A percentile compares a stretch with the other conserved stretches of the same genome.
These are phyloP conservation scores for Wasmannia auropunctata DNA, from an alignment of 1,140 invertebrate species.

Conservation along the genomic window DNA sequence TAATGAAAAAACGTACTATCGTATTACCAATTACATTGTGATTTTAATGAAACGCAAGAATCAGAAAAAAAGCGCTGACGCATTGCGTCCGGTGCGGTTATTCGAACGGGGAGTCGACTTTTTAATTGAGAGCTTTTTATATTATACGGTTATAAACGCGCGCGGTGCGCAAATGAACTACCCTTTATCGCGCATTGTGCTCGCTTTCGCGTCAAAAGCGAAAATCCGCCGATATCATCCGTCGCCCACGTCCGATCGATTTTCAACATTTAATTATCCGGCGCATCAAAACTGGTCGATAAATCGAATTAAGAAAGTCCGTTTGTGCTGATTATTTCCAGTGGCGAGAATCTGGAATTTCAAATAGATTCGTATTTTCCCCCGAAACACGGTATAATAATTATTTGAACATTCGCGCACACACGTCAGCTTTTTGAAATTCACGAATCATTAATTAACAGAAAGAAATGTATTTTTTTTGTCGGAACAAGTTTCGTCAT, in stretches of 20 bases:
- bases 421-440: slow-evolving; percentile 2
- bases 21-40: slow-evolving; percentile 71
- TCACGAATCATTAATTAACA: neutral
- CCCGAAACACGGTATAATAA: neutral
- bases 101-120: slow-evolving; percentile 64
- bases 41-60: slow-evolving; percentile 50
- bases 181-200: slow-evolving; percentile 58
- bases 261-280: slow-evolving; percentile 60
- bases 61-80: slow-evolving; percentile 61
- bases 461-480: neutral
- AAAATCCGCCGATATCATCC: slow-evolving; percentile 55
- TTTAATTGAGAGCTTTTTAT: slow-evolving; percentile 72
- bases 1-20: slow-evolving; percentile 72
- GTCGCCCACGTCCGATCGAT: slow-evolving; percentile 50
- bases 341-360: neutral
- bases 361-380: neutral
- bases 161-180: slow-evolving; percentile 53
- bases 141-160: slow-evolving; percentile 64
- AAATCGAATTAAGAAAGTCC: slow-evolving; percentile 45
- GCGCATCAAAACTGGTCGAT: slow-evolving; percentile 37
- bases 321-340: slow-evolving; percentile 40
- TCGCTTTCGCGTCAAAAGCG: slow-evolving; percentile 53
- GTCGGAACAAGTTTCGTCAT: neutral
- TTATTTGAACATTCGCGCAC: neutral
- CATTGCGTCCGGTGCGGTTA: slow-evolving; percentile 64